phyloP scores from a whole-genome alignment of 2,888 invertebrate species.

The Corythucha ciliata region DNA sequence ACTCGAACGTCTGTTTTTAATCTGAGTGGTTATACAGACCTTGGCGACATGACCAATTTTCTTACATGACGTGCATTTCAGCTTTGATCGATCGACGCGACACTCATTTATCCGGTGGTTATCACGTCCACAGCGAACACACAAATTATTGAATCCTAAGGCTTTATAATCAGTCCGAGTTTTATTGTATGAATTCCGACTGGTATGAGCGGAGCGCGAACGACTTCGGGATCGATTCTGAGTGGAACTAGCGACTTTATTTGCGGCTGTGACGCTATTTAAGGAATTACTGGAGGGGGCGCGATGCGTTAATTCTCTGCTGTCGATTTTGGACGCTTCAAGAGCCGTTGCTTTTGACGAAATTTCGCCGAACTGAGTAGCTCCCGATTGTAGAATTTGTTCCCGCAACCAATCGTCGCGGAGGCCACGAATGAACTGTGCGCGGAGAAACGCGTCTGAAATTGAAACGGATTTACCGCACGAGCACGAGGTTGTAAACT shows the following conservation, averaged over 20 bases:
- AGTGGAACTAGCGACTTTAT: background rate
- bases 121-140: slow-evolving; percentile 12
- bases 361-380: background rate
- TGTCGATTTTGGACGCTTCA: slow-evolving; percentile 2
- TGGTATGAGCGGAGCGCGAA: no score
- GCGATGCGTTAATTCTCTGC: background rate
- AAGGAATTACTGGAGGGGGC: background rate
- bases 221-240: no score
- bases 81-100: slow-evolving; percentile 2
- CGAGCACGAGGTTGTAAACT: slow-evolving; percentile 4
- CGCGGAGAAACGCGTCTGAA: slow-evolving; percentile 3
- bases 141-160: slow-evolving; percentile 13
- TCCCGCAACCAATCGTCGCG: slow-evolving; percentile 3
- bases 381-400: slow-evolving; percentile 2
- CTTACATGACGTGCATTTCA: slow-evolving; percentile 14
- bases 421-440: slow-evolving; percentile 16
- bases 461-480: background rate
- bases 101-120: slow-evolving; percentile 16
- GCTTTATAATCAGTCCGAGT: background rate
- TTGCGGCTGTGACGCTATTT: background rate
- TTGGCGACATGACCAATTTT: slow-evolving; percentile 16
- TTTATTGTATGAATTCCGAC: no score
- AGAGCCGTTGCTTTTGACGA: background rate
- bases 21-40: slow-evolving; percentile 16
- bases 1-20: no score